These are phyloP conservation scores for Microchirus variegatus DNA, from an alignment of 2,797 vertebrate species.

Conservation along the genomic window DNA sequence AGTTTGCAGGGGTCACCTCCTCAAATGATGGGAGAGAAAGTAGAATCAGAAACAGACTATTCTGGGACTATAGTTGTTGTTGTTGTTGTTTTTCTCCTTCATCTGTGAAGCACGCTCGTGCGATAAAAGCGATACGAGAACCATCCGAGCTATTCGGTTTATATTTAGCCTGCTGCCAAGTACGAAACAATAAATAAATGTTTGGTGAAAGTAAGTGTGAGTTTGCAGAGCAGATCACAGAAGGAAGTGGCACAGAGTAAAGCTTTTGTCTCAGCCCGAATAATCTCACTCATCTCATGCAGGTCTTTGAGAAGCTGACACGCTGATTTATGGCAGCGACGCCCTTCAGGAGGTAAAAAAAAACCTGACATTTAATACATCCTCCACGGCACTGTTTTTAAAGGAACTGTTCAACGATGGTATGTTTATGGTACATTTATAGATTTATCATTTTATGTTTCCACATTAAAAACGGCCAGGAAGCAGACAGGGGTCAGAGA, in stretches of 20 bases:
- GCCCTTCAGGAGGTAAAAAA: background rate
- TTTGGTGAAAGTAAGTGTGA: background rate
- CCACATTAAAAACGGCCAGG: constrained; percentile 31
- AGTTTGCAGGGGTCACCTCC: constrained; percentile 36
- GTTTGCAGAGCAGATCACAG: constrained; percentile 3
- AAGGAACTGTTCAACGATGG: background rate
- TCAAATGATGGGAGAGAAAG: constrained; percentile 5
- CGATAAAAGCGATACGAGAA: constrained; percentile 51
- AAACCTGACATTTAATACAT: constrained; percentile 6
- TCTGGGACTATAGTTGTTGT: constrained; percentile 2
- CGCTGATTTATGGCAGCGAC: background rate
- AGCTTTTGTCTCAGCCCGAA: background rate
- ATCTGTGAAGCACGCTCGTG: constrained; percentile 16
- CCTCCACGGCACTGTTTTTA: constrained; percentile 1
- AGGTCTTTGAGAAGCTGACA: background rate
- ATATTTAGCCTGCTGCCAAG: constrained; percentile 51
- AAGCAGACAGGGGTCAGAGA: no score
- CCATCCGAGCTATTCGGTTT: constrained; percentile 51
- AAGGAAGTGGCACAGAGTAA: constrained; percentile 8
- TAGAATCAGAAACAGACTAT: background rate
- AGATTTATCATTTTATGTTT: constrained; percentile 36
- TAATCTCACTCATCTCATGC: background rate
- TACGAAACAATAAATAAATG: constrained; percentile 10
- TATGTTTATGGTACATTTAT: constrained; percentile 1
- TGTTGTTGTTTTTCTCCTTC: constrained; percentile 5